Base-by-base conservation (phyloP, 1,140 invertebrate genomes). In the Calliopsis andreniformis region DNA sequence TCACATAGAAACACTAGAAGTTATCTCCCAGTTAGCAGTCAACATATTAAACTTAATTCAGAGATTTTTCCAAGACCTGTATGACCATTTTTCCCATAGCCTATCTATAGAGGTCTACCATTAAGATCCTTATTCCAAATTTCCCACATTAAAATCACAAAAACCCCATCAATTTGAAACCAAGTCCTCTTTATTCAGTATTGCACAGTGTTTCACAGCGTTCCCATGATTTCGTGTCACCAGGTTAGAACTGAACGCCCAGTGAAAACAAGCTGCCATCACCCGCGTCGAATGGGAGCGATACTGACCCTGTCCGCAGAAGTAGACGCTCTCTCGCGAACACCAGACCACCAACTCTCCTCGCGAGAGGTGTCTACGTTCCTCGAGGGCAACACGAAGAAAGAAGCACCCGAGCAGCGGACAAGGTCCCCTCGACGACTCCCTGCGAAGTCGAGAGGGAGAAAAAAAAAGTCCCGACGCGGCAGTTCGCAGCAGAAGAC, bases 191-290 rank as follows among this genome's bases (percentile, higher is more conserved):
- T n/a, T n/a, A n/a, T n/a, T n/a, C n/a, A n/a, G n/a, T n/a, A n/a
- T n/a, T n/a, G n/a, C n/a, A n/a, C n/a, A n/a, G n/a, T n/a, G 18
- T 3, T 7, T 39, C 20, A 3, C 35, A 39, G 3, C 35, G 35
- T 18, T 45, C 64, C 43, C 45, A 3, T 18, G 25, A 42, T 53
- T 51, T 45, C 62, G 56, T 79, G 58, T 82, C 83, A 75, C 20
- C 82, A 91, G 90, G 76, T 90, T 89, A n/a, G 90, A 91, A 83
- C 80, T 91, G 83, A 90, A 89, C 79, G 82, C 89, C 75, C 89
- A 91, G 89, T 91, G 89, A 91, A 89, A 90, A 76, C 58, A 32
- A 87, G 87, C 85, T 83, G 76, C 67, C 49, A 68, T 59, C 64
- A 55, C 86, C 58, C 63, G 86, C 55, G 76, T 68, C 61, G 87